Percentiles rank a stretch among this genome's conserved stretches.
These are phyloP conservation scores for Hepsetus odoe DNA, from an alignment of 2,113 vertebrate species.

Conservation along the genomic window DNA sequence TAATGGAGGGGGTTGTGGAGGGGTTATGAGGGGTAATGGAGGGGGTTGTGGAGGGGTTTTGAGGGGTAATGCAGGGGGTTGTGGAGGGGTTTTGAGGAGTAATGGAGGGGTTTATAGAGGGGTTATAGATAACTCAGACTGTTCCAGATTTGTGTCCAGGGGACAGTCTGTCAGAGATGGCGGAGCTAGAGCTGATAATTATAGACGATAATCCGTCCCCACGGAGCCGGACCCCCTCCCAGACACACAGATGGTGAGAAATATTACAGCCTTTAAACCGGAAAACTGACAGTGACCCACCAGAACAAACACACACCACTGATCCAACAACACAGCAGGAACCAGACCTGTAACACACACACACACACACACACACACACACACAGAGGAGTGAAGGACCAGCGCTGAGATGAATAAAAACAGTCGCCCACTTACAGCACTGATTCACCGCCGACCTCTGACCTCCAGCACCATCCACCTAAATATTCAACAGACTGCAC, in stretches of 20 bases:
- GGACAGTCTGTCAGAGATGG: neutral
- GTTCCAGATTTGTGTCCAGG: neutral
- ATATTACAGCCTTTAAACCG: conserved; percentile 67
- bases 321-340: conserved; percentile 42
- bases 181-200: conserved; percentile 53
- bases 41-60: no score
- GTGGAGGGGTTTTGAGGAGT: neutral
- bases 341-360: neutral
- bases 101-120: no score
- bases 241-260: conserved; percentile 67
- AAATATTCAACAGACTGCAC: no score
- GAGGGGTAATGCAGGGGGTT: no score
- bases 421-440: no score
- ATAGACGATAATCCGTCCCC: conserved; percentile 59
- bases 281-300: conserved; percentile 56
- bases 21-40: no score
- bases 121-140: neutral
- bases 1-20: no score
- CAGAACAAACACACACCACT: conserved; percentile 53
- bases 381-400: neutral
- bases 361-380: neutral
- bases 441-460: no score
- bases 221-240: conserved; percentile 44
- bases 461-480: no score
- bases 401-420: neutral